Base-by-base conservation (phyloP, 2,113 vertebrate genomes). In the Oncorhynchus kisutch region DNA sequence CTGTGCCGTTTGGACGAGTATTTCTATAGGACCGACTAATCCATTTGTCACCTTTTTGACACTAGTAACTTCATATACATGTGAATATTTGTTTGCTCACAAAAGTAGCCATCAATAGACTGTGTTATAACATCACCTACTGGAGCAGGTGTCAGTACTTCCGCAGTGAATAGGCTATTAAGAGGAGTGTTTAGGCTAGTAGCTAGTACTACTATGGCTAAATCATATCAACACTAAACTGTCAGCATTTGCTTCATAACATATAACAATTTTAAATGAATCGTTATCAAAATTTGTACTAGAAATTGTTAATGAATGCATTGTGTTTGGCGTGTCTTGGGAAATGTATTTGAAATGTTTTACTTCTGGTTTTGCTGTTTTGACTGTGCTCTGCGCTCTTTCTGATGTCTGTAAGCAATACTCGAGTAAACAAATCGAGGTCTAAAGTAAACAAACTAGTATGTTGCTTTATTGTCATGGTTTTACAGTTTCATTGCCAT, bases 81-180 rank as follows among this genome's bases (percentile, higher is more conserved):
- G 1, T 8, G 3, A n/a, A 0, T 66, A 54, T 64, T 34, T 71
- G 31, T 45, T 45, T 45, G 59, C 18, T 2, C 5, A 54, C n/a
- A 8, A 62, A 20, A 8, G 9, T 7, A n/a, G n/a, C 7, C 59
- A 3, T 34, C 29, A 67, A 39, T 67, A 67, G 12, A 27, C 24
- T 13, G 12, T 16, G 13, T 34, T 20, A 39, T 34, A 34, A 66
- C 27, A 57, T 77, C 59, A 60, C 20, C 4, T 60, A 24, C n/a
- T 57, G 71, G 48, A 72, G 81, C 81, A 83, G 78, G 73, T 80
- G 78, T 29, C 34, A 77, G 65, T 49, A 74, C 72, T 88, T 88
- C 80, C 84, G 82, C 73, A 54, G 67, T 79, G 24, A 68, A 18
- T 11, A 45, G 39, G n/a, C 74, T 62, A 29, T 57, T 75, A 29